These are phyloP conservation scores for Rhopalosiphum nymphaeae DNA, from an alignment of 2,888 invertebrate species.

Conservation along the genomic window DNA sequence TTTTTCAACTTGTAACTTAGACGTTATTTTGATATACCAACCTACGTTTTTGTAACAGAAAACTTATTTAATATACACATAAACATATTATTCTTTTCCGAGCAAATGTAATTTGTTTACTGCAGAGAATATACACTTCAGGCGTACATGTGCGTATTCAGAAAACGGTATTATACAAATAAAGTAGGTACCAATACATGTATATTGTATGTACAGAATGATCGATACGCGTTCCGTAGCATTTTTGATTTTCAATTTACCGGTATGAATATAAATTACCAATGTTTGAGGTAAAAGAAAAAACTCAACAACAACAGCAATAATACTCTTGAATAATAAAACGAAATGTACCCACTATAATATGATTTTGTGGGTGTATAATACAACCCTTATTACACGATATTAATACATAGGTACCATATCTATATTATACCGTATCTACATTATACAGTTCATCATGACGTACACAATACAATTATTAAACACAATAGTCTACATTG, in stretches of 20 bases:
- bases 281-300: neutral
- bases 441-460: neutral
- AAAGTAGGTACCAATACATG: conserved; percentile 1
- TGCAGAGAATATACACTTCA: neutral
- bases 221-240: conserved; percentile 40
- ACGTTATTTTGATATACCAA: neutral
- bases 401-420: neutral
- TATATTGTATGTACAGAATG: conserved; percentile 7
- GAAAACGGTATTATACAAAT: neutral
- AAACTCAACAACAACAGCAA: conserved; percentile 9
- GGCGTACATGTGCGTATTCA: conserved; percentile 1
- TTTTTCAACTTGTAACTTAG: neutral
- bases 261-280: conserved; percentile 45
- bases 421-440: neutral
- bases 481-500: neutral
- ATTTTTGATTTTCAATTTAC: conserved; percentile 57
- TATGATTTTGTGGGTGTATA: neutral
- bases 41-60: neutral
- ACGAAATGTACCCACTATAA: neutral
- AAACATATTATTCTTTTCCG: conserved; percentile 18
- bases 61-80: conserved; percentile 40
- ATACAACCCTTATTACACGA: neutral
- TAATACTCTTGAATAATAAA: conserved; percentile 11
- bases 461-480: neutral
- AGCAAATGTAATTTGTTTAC: conserved; percentile 44